Evolutionary conservation across 2,888 invertebrate genomes (phyloP).

Genomic region (Lagria hirta): DNA sequence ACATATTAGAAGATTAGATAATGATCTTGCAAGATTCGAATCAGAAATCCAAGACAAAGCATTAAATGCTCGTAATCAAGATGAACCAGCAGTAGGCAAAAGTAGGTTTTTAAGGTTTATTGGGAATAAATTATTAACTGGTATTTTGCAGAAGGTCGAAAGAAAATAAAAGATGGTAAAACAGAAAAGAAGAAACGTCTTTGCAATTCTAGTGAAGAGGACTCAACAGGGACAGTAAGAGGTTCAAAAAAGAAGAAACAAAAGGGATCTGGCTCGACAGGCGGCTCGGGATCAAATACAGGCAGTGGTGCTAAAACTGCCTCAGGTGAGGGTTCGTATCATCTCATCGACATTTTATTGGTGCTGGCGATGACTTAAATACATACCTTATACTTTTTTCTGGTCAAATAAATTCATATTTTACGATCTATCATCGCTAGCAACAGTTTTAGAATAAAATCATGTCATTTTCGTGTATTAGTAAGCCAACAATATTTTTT

Average conservation of each 20-base stretch:
- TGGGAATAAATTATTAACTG: no score
- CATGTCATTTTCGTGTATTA: neutral
- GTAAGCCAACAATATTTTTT: neutral
- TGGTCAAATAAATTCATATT: no score
- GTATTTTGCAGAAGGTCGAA: conserved; percentile 63
- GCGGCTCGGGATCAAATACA: conserved; percentile 42
- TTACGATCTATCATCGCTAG: no score
- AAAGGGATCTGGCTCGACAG: conserved; percentile 53
- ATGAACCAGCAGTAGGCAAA: conserved; percentile 63
- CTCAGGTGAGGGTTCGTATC: conserved; percentile 54
- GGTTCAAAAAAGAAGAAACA: conserved; percentile 60
- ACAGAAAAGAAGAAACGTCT: conserved; percentile 62
- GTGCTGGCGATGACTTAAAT: no score
- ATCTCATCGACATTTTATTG: no score
- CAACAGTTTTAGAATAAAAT: neutral
- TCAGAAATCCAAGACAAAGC: conserved; percentile 96
- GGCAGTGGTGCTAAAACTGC: conserved; percentile 49
- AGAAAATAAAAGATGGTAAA: conserved; percentile 67
- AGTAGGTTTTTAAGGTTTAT: conserved; percentile 55
- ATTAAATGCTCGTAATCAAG: conserved; percentile 70
- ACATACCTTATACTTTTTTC: no score
- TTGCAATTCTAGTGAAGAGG: conserved; percentile 57
- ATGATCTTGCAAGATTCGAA: conserved; percentile 94
- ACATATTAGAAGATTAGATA: conserved; percentile 93
- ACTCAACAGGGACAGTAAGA: conserved; percentile 45